Base-by-base conservation (phyloP, 2,888 invertebrate species). In the Leptothorax acervorum region DNA sequence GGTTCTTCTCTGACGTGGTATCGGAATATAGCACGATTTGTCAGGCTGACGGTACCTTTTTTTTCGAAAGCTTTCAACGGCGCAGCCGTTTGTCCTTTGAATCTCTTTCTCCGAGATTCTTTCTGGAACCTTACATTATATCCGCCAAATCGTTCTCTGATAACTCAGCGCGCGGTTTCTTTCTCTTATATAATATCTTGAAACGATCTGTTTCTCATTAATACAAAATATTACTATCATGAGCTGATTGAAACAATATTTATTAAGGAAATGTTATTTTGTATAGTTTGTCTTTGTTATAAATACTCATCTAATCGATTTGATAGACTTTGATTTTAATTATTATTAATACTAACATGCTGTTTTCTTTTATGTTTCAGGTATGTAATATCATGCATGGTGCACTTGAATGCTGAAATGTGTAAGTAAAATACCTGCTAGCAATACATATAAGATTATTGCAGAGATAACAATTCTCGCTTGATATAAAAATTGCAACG, bases 11-110 rank as follows among this genome's bases (percentile, higher is more conserved):
- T 65, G 53, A 83, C 81, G 74, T 76, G 63, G 85, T 90, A 90
- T 90, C 87, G 87, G 88, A 83, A 83, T 90, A 88, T 90, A 91
- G 85, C 78, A 79, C 88, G 87, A 90, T 90, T 90, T 90, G 91
- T 90, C 90, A 91, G 84, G 86, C 71, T 70, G 85, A 74, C 87
- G 79, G 86, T 88, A 83, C 78, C 84, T 86, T 84, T 66, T 84
- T 86, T 74, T 84, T 71, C 57, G 39, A 65, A 76, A 62, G 88
- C 90, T 89, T 88, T 82, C 85, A 88, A 86, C 88, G 82, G 28
- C 51, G 42, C 63, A 42, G 15, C 83, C 86, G 66, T 65, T 66
- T 82, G 63, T 65, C 45, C 28, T 45, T 75, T 39, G 45, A 85
- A 76, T 75, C 86, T 68, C 45, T 12, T 12, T 79, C 35, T 35